Evolutionary conservation across 2,888 invertebrate species (phyloP).

Genomic region (Alcis repandata): DNA sequence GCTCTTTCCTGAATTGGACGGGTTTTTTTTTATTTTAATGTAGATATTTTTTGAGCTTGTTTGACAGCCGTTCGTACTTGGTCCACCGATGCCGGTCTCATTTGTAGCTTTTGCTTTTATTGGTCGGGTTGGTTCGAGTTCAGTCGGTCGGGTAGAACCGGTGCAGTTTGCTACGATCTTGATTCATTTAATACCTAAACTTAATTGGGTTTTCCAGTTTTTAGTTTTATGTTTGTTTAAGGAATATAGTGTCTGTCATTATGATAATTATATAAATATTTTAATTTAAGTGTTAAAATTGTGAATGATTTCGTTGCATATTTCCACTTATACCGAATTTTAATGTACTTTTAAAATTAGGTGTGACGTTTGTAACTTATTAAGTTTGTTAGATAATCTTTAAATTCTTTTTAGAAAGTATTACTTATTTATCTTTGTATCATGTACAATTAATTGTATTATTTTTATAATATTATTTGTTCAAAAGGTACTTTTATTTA

Average conservation of each 20-base stretch:
- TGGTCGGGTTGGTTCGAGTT: not conserved
- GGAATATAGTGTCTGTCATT: constrained; percentile 6
- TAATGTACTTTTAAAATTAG: not conserved
- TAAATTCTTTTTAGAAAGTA: constrained; percentile 3
- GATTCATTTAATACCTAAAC: not conserved
- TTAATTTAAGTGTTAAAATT: not conserved
- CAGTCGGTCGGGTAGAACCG: not conserved
- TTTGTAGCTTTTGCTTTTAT: not conserved
- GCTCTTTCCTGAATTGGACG: no score
- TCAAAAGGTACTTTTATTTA: not conserved
- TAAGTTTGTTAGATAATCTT: constrained; percentile 3
- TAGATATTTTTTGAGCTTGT: no score
- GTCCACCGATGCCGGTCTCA: not conserved
- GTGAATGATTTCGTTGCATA: not conserved
- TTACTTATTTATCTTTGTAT: not conserved
- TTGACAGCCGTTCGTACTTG: no score
- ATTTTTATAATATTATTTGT: constrained; percentile 2
- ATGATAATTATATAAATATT: constrained; percentile 2
- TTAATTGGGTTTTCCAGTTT: constrained; percentile 8
- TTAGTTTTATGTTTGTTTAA: not conserved
- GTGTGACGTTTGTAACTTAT: not conserved
- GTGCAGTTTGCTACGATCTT: constrained; percentile 4
- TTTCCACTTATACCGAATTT: not conserved
- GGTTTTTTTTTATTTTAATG: no score
- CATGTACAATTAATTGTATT: not conserved